phyloP scores from a whole-genome alignment of 2,113 vertebrate genomes.

The Muscicapa adusta region DNA sequence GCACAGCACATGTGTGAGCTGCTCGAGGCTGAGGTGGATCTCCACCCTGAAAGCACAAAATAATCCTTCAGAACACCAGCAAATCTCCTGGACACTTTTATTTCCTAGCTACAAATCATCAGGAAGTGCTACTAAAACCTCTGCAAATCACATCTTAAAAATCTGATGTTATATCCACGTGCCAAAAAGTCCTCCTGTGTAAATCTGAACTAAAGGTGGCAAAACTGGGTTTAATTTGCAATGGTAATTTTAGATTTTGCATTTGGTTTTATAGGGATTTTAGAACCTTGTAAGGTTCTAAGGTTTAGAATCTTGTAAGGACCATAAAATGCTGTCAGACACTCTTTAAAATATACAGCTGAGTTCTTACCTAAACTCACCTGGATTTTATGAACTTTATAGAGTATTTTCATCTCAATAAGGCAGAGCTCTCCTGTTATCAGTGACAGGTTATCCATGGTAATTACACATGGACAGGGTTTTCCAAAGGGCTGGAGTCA shows the following conservation, averaged over 20 bases:
- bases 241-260: background rate
- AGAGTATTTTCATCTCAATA: background rate
- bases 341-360: background rate
- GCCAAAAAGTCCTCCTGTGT: background rate
- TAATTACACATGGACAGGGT: background rate
- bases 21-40: slow-evolving; percentile 86
- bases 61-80: background rate
- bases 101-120: background rate
- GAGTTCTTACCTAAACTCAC: background rate
- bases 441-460: background rate
- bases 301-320: background rate
- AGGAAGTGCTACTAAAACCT: background rate
- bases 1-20: slow-evolving; percentile 83
- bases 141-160: background rate
- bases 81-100: background rate
- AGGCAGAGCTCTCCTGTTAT: background rate
- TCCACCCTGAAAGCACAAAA: slow-evolving; percentile 75
- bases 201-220: background rate
- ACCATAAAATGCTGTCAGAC: background rate
- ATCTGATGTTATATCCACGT: background rate
- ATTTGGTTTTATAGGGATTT: background rate
- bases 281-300: background rate
- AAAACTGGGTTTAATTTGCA: background rate
- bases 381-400: background rate
- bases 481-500: background rate